Percentiles rank a stretch among this genome's conserved stretches.
These are phyloP conservation scores for Setophaga kirtlandii DNA, from an alignment of 2,113 vertebrate species.

Conservation along the genomic window DNA sequence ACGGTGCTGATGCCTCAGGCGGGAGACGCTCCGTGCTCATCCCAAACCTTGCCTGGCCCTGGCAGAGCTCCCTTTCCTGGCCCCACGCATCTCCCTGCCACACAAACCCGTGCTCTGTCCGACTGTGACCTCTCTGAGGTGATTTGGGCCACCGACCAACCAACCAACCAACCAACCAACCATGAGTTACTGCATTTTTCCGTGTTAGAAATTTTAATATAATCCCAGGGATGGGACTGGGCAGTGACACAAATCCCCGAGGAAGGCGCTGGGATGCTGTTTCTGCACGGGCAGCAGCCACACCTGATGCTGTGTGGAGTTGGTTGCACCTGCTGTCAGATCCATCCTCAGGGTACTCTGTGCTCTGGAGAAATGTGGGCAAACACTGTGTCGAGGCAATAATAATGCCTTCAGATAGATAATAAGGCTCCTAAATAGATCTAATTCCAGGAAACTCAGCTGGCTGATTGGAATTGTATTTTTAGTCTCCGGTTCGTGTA, in stretches of 20 bases:
- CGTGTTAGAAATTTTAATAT: background rate
- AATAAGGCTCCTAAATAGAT: background rate
- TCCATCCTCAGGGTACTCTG: fast-evolving
- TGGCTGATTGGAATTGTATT: background rate
- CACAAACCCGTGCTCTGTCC: fast-evolving
- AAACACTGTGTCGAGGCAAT: background rate
- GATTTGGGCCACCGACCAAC: background rate
- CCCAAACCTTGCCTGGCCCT: background rate
- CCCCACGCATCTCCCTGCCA: fast-evolving
- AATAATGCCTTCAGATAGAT: background rate
- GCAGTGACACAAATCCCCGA: background rate
- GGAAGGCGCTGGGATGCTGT: background rate
- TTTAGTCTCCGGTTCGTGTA: background rate
- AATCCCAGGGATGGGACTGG: background rate
- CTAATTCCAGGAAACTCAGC: background rate
- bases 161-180: background rate
- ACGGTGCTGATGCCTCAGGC: fast-evolving
- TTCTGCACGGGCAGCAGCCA: fast-evolving
- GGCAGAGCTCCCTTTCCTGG: background rate
- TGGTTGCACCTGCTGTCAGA: background rate
- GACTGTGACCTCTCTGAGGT: background rate
- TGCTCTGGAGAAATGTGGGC: background rate
- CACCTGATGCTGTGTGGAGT: background rate
- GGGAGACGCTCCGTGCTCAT: fast-evolving
- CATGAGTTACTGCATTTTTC: no score